phyloP scores from a whole-genome alignment of 1,140 invertebrate genomes.

The Grapholita molesta region DNA sequence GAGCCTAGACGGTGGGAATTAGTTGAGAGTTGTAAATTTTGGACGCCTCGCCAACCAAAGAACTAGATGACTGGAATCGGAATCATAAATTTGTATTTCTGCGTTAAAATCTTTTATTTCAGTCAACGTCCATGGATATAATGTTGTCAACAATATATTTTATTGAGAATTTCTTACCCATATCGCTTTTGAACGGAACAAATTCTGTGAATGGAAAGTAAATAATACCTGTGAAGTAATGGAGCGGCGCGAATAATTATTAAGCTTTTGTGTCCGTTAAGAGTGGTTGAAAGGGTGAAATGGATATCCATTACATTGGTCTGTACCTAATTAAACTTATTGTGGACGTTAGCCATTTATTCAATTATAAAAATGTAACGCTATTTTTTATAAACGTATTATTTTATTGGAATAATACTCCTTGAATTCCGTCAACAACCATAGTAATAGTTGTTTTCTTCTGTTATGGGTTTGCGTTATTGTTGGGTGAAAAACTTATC shows the following conservation, averaged over 20 bases:
- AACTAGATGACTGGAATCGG: too few relatives aligned
- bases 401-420: background rate
- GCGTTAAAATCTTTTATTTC: background rate
- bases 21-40: too few relatives aligned
- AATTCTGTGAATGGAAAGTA: constrained; percentile 10
- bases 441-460: too few relatives aligned
- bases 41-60: too few relatives aligned
- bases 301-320: background rate
- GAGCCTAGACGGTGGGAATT: too few relatives aligned
- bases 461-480: too few relatives aligned
- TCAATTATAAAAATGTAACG: background rate
- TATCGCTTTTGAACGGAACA: background rate
- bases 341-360: background rate
- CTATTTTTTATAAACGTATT: background rate
- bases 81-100: background rate
- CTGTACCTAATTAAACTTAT: background rate
- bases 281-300: background rate
- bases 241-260: constrained; percentile 11
- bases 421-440: too few relatives aligned
- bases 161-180: background rate
- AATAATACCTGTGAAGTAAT: constrained; percentile 14
- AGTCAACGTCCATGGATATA: background rate
- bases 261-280: background rate
- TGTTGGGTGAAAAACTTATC: too few relatives aligned
- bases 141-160: background rate